phyloP scores from a whole-genome alignment of 2,888 invertebrate species.

The Nematopogon swammerdamellus region DNA sequence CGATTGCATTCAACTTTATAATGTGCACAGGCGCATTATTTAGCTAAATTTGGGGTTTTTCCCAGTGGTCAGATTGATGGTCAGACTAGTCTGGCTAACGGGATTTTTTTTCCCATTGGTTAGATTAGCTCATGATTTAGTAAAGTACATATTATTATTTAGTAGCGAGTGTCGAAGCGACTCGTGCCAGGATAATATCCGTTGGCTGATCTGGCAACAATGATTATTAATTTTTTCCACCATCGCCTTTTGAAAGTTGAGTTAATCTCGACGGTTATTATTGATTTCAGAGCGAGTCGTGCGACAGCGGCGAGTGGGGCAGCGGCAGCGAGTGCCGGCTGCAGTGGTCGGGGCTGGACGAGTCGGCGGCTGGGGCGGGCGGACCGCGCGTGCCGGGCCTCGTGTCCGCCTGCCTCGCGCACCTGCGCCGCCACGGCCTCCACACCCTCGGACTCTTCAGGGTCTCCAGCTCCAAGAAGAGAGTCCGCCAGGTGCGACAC shows the following conservation, averaged over 20 bases:
- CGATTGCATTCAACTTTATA: too few relatives aligned
- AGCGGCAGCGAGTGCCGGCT: background rate
- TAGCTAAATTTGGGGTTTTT: too few relatives aligned
- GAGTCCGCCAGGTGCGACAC: conserved; percentile 67
- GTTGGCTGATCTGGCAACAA: background rate
- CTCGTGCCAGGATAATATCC: too few relatives aligned
- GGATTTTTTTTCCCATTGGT: too few relatives aligned
- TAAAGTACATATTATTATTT: too few relatives aligned
- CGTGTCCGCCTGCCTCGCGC: conserved; percentile 75
- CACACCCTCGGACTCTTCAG: conserved; percentile 80
- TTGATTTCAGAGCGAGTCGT: conserved; percentile 1
- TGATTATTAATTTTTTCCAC: background rate
- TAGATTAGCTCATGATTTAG: too few relatives aligned
- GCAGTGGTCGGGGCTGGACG: conserved; percentile 53
- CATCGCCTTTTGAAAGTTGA: background rate
- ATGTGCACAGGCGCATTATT: too few relatives aligned
- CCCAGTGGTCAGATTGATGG: too few relatives aligned
- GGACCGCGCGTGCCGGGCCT: conserved; percentile 70
- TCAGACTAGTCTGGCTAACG: too few relatives aligned
- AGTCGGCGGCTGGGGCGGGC: conserved; percentile 38
- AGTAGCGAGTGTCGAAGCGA: too few relatives aligned
- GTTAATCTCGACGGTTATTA: too few relatives aligned
- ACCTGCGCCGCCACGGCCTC: conserved; percentile 68
- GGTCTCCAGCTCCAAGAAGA: conserved; percentile 79
- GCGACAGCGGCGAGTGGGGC: conserved; percentile 41